phyloP scores from a whole-genome alignment of 30 jellyfish, hydroid and myxozoan species.

The Turritopsis rubra region DNA sequence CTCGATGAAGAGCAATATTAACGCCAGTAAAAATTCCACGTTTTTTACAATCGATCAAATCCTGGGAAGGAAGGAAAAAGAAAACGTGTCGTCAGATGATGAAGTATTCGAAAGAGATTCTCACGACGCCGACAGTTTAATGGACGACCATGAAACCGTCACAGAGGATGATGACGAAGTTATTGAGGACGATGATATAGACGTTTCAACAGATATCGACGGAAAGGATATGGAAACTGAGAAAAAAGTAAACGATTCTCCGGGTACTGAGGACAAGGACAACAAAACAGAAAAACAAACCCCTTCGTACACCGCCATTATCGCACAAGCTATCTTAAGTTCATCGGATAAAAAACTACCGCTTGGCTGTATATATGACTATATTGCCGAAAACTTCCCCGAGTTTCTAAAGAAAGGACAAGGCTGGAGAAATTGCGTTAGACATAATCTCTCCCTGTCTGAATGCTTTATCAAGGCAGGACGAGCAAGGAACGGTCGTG shows the following conservation, averaged over 20 bases:
- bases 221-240: not conserved
- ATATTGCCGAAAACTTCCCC: constrained; percentile 93
- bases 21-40: not conserved
- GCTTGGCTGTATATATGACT: constrained; percentile 86
- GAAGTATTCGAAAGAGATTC: not conserved
- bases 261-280: not conserved
- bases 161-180: not conserved
- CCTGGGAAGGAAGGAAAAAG: not conserved
- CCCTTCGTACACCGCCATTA: constrained; percentile 94
- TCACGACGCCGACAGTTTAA: not conserved
- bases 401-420: constrained; percentile 95
- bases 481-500: constrained; percentile 96
- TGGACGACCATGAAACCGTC: constrained; percentile 4
- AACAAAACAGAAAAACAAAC: constrained; percentile 25
- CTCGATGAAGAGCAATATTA: not conserved
- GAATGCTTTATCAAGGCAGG: constrained; percentile 97
- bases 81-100: not conserved
- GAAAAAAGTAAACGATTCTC: not conserved
- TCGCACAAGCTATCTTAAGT: constrained; percentile 96
- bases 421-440: constrained; percentile 98
- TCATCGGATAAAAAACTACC: constrained; percentile 90
- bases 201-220: not conserved
- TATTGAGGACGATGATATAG: constrained; percentile 12
- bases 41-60: constrained; percentile 2
- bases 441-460: constrained; percentile 89